phyloP scores from a whole-genome alignment of 2,797 vertebrate species.

The Thamnophis elegans region DNA sequence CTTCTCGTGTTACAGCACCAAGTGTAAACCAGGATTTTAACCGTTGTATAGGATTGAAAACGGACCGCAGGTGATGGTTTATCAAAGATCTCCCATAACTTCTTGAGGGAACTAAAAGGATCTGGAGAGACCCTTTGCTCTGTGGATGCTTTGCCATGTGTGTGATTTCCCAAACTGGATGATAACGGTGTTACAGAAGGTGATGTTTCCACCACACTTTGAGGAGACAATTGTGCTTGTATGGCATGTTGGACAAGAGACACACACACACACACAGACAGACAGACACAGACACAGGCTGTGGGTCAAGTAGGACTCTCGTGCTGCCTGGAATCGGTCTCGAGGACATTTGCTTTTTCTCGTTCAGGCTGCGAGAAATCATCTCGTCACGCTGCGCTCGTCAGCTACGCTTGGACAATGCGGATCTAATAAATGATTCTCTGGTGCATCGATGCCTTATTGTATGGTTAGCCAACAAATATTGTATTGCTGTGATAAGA shows the following conservation, averaged over 20 bases:
- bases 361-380: background rate
- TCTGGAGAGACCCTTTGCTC: constrained; percentile 14
- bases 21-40: background rate
- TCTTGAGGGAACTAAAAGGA: constrained; percentile 36
- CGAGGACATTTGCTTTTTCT: background rate
- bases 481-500: background rate
- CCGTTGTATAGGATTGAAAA: constrained; percentile 19
- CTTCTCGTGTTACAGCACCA: constrained; percentile 20
- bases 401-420: accelerated
- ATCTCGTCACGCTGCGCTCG: background rate
- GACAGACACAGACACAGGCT: background rate
- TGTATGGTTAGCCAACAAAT: background rate
- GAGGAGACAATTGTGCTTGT: constrained; percentile 12
- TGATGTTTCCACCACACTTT: background rate
- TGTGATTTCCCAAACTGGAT: background rate
- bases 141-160: constrained; percentile 9
- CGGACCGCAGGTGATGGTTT: background rate
- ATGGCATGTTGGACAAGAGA: accelerated
- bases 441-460: background rate
- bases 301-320: background rate
- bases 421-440: background rate
- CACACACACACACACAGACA: no score
- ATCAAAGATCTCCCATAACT: constrained; percentile 17
- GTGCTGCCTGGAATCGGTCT: background rate
- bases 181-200: background rate